Evolutionary conservation across 2,113 vertebrate genomes (phyloP).

Genomic region (Sminthopsis crassicaudata): DNA sequence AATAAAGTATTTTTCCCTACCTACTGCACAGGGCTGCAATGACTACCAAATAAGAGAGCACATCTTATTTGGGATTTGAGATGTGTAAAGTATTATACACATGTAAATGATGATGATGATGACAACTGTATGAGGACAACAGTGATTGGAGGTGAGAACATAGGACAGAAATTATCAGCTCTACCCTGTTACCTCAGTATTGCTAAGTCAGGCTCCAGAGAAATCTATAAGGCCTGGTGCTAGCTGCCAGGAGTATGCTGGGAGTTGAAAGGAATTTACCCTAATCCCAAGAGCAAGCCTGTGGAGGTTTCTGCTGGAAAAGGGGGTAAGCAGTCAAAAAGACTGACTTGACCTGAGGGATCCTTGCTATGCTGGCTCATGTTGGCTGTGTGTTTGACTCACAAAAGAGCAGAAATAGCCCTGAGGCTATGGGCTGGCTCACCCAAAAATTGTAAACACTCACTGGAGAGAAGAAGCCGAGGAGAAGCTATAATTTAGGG

Average conservation of each 20-base stretch:
- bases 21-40: background rate
- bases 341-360: background rate
- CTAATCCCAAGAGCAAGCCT: background rate
- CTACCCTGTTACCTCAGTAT: background rate
- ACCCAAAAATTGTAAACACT: background rate
- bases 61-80: background rate
- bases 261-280: background rate
- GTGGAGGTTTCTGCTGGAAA: background rate
- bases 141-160: background rate
- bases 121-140: background rate
- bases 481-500: background rate
- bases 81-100: background rate
- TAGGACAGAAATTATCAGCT: background rate
- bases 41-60: background rate
- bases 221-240: background rate
- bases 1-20: background rate
- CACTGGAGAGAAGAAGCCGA: background rate
- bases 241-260: background rate
- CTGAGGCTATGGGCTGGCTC: background rate
- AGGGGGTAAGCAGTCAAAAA: background rate
- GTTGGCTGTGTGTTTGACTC: background rate
- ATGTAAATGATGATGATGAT: background rate
- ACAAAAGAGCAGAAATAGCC: background rate
- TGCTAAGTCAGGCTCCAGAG: background rate
- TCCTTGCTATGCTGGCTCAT: background rate